Percentiles rank a stretch among this genome's conserved stretches.
Conservation (phyloP, 2,797 vertebrate genomes). For the Salmo trutta region DNA sequence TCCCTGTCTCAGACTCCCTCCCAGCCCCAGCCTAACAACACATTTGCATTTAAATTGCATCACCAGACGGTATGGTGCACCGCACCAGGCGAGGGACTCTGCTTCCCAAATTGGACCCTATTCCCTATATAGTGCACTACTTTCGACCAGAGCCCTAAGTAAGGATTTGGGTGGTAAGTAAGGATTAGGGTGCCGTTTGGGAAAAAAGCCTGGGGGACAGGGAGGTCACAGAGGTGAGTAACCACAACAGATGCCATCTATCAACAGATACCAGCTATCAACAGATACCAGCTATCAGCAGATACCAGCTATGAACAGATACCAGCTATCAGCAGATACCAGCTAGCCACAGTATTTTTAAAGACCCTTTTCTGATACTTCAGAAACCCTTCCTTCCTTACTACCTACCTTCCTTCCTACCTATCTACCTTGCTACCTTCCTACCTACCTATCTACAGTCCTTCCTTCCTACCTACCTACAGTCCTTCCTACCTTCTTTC, state of each 20-base stretch:
- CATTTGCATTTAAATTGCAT: conserved; percentile 81
- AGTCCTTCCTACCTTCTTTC: too few relatives aligned
- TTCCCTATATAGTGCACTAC: not conserved
- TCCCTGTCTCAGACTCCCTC: conserved; percentile 49
- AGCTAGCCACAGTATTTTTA: not conserved
- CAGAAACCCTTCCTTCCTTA: not conserved
- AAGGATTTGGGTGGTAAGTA: not conserved
- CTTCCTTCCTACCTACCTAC: too few relatives aligned
- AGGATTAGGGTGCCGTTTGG: not conserved
- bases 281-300: not conserved
- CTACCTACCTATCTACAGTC: too few relatives aligned
- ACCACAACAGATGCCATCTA: conserved; percentile 21
- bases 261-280: not conserved
- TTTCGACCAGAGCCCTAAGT: not conserved
- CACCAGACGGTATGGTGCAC: conserved; percentile 48
- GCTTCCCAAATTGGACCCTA: not conserved
- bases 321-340: too few relatives aligned
- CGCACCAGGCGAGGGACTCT: conserved; percentile 51
- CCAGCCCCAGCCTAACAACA: not conserved
- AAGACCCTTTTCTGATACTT: too few relatives aligned
- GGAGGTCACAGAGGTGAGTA: conserved; percentile 32
- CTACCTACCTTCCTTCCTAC: too few relatives aligned
- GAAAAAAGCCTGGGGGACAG: conserved; percentile 1
- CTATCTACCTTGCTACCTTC: too few relatives aligned
- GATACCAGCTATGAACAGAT: too few relatives aligned